Evolutionary conservation across 2,888 invertebrate genomes (phyloP).

Genomic region (Agriopis marginaria): DNA sequence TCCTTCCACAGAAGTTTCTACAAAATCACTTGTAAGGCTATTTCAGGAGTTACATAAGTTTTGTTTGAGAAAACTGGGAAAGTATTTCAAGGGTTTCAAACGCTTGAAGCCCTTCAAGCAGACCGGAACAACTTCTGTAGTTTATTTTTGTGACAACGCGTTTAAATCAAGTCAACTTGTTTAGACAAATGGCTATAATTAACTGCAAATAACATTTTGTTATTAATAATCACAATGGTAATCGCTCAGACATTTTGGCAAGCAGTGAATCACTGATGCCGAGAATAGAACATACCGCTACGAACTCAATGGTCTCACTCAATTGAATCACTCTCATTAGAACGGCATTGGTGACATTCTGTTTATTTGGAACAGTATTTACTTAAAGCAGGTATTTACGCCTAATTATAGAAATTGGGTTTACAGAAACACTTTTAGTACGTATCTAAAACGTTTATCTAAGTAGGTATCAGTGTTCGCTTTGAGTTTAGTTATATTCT

Average conservation of each 20-base stretch:
- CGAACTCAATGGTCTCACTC: constrained; percentile 33
- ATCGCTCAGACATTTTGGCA: constrained; percentile 48
- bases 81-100: constrained; percentile 1
- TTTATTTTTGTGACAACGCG: background rate
- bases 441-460: too few species aligned
- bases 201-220: constrained; percentile 8
- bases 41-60: constrained; percentile 2
- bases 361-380: constrained; percentile 23
- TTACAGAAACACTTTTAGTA: too few species aligned
- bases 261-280: constrained; percentile 44
- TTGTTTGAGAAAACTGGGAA: constrained; percentile 7
- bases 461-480: too few species aligned
- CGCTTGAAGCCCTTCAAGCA: background rate
- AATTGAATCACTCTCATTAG: constrained; percentile 43
- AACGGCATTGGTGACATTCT: constrained; percentile 29
- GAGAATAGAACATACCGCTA: constrained; percentile 42
- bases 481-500: too few species aligned
- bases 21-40: constrained; percentile 6
- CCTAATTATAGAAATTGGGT: too few species aligned
- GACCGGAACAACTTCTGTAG: background rate
- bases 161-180: background rate
- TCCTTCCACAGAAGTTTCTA: constrained; percentile 1
- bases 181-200: constrained; percentile 3
- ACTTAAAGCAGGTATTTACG: too few species aligned
- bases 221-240: constrained; percentile 39